Base-by-base conservation (phyloP, 2,113 vertebrate species). In the Colaptes auratus region DNA sequence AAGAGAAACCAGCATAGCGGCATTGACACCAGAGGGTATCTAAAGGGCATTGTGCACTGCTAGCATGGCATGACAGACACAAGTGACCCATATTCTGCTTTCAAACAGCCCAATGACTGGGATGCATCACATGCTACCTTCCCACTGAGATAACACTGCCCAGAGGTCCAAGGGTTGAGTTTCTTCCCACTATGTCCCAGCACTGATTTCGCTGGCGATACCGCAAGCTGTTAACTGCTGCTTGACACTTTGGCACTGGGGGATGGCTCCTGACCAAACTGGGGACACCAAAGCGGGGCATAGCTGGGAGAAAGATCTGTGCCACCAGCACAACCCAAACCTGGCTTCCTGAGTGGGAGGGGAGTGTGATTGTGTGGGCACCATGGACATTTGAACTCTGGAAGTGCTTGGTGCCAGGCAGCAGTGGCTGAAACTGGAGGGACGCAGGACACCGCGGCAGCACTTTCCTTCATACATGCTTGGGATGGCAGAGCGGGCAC, bases 81-180 rank as follows among this genome's bases (percentile, higher is more conserved):
- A 61, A 67, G 48, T 92, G 89, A 92, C 91, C 94, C 69, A 95
- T 53, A 90, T 88, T 95, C 80, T 88, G 48, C 52, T 91, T 73
- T 50, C 46, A 15, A 82, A 20, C 33, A 78, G 65, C 65, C 50
- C 63, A 48, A 61, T 36, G 36, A 12, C 21, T 71, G 69, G 42
- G 31, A 64, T 21, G 31, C 9, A 6, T 86, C 91, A 90, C 85
- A 91, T 69, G 88, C 65, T 95, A 64, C 56, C 78, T 91, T 25
- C 56, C 35, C 1, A 10, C 81, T 76, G 81, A 85, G 82, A 93
- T 80, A 92, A 79, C 2, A 3, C 69, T 88, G 56, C 85, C 89
- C 18, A 10, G 80, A 88, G 85, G 79, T 90, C 94, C 82, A 86
- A 64, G 76, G 75, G 24, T 87, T 94, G 85, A 60, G 36, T 91